phyloP scores from a whole-genome alignment of 2,113 vertebrate genomes.

The Cichladusa arquata region DNA sequence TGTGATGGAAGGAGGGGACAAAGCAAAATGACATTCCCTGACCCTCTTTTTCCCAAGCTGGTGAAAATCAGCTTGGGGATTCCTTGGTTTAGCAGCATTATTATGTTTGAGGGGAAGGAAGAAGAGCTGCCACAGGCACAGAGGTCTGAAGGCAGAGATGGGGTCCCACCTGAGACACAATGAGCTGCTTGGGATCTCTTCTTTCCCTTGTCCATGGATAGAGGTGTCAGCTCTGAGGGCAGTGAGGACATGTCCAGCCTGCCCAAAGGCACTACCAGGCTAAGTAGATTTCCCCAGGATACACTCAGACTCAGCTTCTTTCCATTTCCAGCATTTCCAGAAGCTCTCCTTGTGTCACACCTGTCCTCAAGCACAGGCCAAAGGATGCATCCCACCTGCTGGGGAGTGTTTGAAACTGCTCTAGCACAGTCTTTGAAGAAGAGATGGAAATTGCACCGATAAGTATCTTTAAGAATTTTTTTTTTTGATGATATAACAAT shows the following conservation, averaged over 20 bases:
- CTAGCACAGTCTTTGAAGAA: background rate
- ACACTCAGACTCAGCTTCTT: background rate
- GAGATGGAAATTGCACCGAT: background rate
- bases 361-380: background rate
- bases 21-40: background rate
- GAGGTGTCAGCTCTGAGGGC: background rate
- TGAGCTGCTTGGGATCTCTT: background rate
- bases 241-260: background rate
- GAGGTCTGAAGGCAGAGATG: background rate
- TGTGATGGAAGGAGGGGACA: background rate
- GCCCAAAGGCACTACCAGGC: background rate
- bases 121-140: background rate
- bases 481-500: background rate
- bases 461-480: background rate
- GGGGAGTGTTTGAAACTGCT: background rate
- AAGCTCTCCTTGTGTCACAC: background rate
- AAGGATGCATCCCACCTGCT: background rate
- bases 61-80: background rate
- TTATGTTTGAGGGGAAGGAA: background rate
- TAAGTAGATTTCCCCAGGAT: background rate
- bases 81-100: background rate
- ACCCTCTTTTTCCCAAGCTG: background rate
- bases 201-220: background rate
- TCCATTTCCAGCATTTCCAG: background rate
- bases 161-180: background rate